phyloP scores from a whole-genome alignment of 2,888 invertebrate genomes.

The Merodon equestris region DNA sequence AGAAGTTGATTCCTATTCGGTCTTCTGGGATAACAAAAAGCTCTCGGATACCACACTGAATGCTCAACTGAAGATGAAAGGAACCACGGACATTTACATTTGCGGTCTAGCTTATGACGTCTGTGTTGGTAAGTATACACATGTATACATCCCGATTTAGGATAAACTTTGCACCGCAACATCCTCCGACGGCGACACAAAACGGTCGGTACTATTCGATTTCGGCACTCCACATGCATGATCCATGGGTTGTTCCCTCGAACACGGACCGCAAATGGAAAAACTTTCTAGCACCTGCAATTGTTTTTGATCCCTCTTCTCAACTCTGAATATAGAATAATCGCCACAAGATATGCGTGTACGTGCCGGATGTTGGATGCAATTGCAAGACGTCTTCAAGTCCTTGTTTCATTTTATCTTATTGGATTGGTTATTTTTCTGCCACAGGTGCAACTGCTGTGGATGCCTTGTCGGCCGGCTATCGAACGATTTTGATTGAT shows the following conservation, averaged over 20 bases:
- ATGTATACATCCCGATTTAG: constrained; percentile 15
- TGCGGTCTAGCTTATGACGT: constrained; percentile 97
- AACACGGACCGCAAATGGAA: constrained; percentile 17
- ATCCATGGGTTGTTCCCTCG: neutral
- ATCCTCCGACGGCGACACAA: too few species aligned
- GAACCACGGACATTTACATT: constrained; percentile 94
- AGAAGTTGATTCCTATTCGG: constrained; percentile 97
- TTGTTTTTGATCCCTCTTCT: constrained; percentile 10
- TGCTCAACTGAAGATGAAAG: constrained; percentile 87
- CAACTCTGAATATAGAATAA: neutral
- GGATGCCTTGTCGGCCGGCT: constrained; percentile 94
- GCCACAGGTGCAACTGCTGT: constrained; percentile 88
- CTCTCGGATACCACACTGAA: constrained; percentile 91
- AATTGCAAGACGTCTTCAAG: neutral
- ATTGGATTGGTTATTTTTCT: neutral
- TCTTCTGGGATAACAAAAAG: constrained; percentile 98
- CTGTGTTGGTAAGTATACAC: constrained; percentile 87
- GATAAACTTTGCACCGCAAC: constrained; percentile 13
- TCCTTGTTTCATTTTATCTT: neutral
- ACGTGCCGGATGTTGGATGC: constrained; percentile 6
- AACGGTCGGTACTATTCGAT: constrained; percentile 3
- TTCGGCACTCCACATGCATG: constrained; percentile 8
- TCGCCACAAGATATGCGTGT: neutral
- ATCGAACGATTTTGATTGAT: constrained; percentile 92
- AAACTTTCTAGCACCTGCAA: constrained; percentile 31